Evolutionary conservation across 2,797 vertebrate genomes (phyloP).

Genomic region (Coccyzus lansbergi): DNA sequence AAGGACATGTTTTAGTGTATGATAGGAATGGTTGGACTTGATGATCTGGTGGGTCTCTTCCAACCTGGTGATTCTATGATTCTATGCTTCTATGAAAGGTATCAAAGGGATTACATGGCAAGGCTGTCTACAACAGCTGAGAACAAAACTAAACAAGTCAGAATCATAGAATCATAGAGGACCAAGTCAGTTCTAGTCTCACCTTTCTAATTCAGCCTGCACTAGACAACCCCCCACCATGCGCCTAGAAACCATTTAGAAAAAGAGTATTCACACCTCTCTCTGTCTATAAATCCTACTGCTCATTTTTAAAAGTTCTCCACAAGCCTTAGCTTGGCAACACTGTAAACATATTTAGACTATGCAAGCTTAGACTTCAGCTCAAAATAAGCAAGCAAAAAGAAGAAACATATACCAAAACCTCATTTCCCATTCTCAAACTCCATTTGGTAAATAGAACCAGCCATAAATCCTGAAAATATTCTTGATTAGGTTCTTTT

Average conservation of each 20-base stretch:
- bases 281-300: neutral
- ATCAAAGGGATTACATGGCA: neutral
- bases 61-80: no score
- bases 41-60: no score
- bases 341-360: neutral
- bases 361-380: neutral
- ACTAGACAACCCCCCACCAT: neutral
- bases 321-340: neutral
- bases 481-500: neutral
- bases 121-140: neutral
- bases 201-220: neutral
- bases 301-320: neutral
- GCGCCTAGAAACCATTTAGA: neutral
- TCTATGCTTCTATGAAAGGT: no score
- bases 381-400: neutral
- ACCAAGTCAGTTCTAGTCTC: neutral
- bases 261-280: neutral
- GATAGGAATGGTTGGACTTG: no score
- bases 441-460: constrained; percentile 2
- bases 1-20: no score
- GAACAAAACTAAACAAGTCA: neutral
- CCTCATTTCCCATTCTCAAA: neutral
- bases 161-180: no score
- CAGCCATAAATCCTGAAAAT: constrained; percentile 25
- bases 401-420: neutral